Evolutionary conservation across 2,797 vertebrate species (phyloP).

Genomic region (Alfaro cultratus): DNA sequence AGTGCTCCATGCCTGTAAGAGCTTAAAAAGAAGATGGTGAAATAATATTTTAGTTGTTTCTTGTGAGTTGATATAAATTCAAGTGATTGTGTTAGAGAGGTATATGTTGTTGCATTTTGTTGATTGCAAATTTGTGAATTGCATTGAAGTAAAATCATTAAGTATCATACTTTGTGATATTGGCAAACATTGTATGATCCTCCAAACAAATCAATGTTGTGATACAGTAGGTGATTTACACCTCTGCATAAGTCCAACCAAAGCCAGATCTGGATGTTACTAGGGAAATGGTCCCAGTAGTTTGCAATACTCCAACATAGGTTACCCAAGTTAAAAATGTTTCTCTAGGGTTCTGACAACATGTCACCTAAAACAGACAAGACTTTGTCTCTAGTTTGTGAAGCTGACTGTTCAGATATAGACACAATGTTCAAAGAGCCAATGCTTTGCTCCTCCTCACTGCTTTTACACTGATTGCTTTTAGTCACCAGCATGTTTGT

Average conservation of each 20-base stretch:
- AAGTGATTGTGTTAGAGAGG: neutral
- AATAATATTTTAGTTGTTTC: too few relatives aligned
- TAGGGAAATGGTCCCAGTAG: neutral
- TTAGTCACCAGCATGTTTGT: neutral
- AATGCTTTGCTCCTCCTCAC: neutral
- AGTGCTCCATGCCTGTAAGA: too few relatives aligned
- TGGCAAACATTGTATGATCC: too few relatives aligned
- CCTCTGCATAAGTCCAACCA: neutral
- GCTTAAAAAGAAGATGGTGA: too few relatives aligned
- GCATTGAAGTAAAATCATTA: too few relatives aligned
- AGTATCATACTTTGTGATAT: too few relatives aligned
- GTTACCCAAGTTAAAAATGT: neutral
- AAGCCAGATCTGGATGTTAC: neutral
- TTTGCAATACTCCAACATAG: neutral
- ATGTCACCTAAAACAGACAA: neutral
- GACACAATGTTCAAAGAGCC: neutral
- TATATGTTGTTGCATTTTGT: neutral
- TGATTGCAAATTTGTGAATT: too few relatives aligned
- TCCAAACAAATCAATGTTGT: too few relatives aligned
- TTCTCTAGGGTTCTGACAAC: neutral
- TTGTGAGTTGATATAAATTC: too few relatives aligned
- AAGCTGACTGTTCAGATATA: neutral
- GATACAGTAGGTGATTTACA: too few relatives aligned
- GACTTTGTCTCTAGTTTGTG: neutral
- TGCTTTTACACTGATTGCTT: neutral